A percentile compares a stretch with the other conserved stretches of the same genome.
phyloP scores from a whole-genome alignment of 2,888 invertebrate species.

The Halictus ligatus region DNA sequence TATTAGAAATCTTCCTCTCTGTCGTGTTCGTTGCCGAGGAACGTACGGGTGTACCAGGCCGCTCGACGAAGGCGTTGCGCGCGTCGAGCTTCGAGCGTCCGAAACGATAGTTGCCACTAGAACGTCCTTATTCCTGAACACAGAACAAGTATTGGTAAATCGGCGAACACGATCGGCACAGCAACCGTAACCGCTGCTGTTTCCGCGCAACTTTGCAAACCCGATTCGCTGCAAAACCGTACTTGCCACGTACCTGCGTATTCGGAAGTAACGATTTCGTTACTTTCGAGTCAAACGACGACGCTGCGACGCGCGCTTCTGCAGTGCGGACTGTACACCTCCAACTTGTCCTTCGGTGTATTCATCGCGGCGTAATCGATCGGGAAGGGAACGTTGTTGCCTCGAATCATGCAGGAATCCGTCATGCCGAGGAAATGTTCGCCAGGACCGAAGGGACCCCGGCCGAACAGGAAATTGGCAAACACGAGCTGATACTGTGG shows the following conservation, averaged over 20 bases:
- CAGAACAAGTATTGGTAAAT: neutral
- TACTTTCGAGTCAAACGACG: constrained; percentile 85
- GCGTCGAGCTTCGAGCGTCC: neutral
- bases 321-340: constrained; percentile 89
- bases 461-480: constrained; percentile 90
- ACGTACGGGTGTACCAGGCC: neutral
- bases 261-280: constrained; percentile 3
- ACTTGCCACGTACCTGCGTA: neutral
- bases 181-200: neutral
- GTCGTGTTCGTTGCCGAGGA: neutral
- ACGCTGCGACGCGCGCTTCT: constrained; percentile 90
- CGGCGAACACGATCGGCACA: neutral
- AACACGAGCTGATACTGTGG: constrained; percentile 90
- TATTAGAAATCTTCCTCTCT: neutral
- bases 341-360: constrained; percentile 89
- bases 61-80: neutral
- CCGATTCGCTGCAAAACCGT: neutral
- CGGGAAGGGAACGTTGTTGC: constrained; percentile 86
- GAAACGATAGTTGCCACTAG: neutral
- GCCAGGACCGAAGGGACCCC: constrained; percentile 91
- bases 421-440: constrained; percentile 88
- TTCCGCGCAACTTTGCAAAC: neutral
- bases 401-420: constrained; percentile 69
- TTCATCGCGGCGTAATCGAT: constrained; percentile 91
- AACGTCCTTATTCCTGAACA: neutral